These are phyloP conservation scores for Chrysolina haemoptera DNA, from an alignment of 2,888 invertebrate genomes.

Conservation along the genomic window DNA sequence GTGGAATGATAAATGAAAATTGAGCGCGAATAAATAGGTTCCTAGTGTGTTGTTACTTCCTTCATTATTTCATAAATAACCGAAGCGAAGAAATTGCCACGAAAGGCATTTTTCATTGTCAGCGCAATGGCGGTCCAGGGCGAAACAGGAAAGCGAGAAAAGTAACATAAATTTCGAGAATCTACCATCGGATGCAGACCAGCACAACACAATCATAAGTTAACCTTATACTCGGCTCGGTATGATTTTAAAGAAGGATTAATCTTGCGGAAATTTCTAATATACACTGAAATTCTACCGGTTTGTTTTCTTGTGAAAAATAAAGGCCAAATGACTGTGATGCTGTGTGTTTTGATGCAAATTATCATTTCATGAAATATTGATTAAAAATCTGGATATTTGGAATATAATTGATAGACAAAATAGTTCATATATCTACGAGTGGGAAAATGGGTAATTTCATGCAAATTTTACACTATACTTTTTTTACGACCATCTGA, in stretches of 20 bases:
- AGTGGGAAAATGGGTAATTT: no score
- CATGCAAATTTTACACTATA: no score
- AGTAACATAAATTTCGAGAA: constrained; percentile 57
- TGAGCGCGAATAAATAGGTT: constrained; percentile 49
- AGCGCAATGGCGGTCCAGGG: constrained; percentile 47
- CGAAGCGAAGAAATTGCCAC: constrained; percentile 55
- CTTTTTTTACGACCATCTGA: no score
- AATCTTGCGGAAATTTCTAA: constrained; percentile 42
- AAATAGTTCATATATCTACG: no score
- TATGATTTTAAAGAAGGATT: constrained; percentile 51
- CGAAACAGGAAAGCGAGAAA: constrained; percentile 57
- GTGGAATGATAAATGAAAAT: constrained; percentile 47
- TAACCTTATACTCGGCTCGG: constrained; percentile 47
- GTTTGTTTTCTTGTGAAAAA: no score
- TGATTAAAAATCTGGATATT: no score
- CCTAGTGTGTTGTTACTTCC: constrained; percentile 51
- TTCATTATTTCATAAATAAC: constrained; percentile 60
- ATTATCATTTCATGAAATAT: no score
- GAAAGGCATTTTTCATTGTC: constrained; percentile 58
- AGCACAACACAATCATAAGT: constrained; percentile 57
- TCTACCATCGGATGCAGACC: constrained; percentile 58
- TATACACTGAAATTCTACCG: neutral
- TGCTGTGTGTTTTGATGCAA: no score
- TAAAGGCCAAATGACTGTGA: no score
- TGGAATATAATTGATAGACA: no score